Percentiles rank a stretch among this genome's conserved stretches.
phyloP scores from a whole-genome alignment of 2,888 invertebrate genomes.

The Biston betularia region DNA sequence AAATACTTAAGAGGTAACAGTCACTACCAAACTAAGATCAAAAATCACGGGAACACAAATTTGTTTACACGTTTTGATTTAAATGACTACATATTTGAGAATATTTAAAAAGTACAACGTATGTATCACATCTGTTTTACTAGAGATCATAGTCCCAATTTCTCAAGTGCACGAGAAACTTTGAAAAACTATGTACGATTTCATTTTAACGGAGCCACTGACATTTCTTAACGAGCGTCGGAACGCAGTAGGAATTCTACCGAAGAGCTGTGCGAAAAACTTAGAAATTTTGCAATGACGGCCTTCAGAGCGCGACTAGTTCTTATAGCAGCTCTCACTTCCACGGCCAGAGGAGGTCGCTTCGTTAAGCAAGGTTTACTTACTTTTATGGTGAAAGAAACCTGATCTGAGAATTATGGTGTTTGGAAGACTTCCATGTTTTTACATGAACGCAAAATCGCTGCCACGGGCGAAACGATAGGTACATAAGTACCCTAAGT shows the following conservation, averaged over 20 bases:
- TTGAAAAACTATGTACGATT: slow-evolving; percentile 12
- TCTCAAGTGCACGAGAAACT: neutral
- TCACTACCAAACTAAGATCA: no score
- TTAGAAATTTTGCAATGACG: slow-evolving; percentile 75
- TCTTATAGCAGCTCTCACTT: slow-evolving; percentile 65
- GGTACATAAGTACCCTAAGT: neutral
- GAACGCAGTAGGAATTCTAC: slow-evolving; percentile 57
- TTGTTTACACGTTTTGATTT: no score
- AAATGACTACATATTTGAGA: no score
- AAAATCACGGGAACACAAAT: no score
- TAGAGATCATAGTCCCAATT: neutral
- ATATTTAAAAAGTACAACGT: neutral
- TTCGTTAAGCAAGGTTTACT: slow-evolving; percentile 57
- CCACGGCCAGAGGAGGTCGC: slow-evolving; percentile 60
- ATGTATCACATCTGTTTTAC: neutral
- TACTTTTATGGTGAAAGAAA: slow-evolving; percentile 54
- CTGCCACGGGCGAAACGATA: neutral
- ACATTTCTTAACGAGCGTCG: slow-evolving; percentile 36
- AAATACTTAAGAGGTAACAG: no score
- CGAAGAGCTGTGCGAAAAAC: slow-evolving; percentile 67
- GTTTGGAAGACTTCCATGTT: slow-evolving; percentile 29
- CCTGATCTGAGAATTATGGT: slow-evolving; percentile 31
- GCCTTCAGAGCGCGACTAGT: slow-evolving; percentile 73
- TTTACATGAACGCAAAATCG: slow-evolving; percentile 17
- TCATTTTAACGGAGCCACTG: slow-evolving; percentile 35